Evolutionary conservation across 2,797 vertebrate genomes (phyloP).

Genomic region (Chloroceryle amazona): DNA sequence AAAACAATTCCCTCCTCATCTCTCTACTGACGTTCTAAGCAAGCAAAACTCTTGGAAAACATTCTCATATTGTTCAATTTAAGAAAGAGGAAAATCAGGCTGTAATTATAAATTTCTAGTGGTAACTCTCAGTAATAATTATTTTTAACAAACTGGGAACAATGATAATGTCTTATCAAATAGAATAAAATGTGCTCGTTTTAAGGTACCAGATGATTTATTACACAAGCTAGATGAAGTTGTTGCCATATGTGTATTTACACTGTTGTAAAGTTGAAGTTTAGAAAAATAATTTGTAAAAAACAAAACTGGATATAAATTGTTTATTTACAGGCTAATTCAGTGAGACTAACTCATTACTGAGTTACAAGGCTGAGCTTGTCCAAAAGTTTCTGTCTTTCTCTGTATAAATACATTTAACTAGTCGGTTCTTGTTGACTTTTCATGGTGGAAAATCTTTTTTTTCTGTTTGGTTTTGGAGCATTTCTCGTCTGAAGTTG

Average conservation of each 20-base stretch:
- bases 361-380: background rate
- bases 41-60: background rate
- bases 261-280: background rate
- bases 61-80: background rate
- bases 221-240: background rate
- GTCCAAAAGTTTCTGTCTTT: background rate
- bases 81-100: background rate
- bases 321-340: conserved; percentile 18
- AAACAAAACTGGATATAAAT: background rate
- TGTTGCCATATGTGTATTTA: conserved; percentile 44
- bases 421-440: background rate
- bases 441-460: background rate
- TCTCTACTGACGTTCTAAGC: background rate
- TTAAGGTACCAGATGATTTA: background rate
- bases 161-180: background rate
- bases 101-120: background rate
- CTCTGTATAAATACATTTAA: background rate
- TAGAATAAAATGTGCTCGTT: background rate
- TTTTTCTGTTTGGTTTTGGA: background rate
- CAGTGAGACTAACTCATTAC: background rate
- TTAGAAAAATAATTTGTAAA: background rate
- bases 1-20: background rate
- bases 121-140: background rate
- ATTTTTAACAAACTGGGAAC: background rate
- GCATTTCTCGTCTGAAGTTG: background rate